Base-by-base conservation (phyloP, 53 echinoderm and acorn worm species). In the Echinometra lucunter region DNA sequence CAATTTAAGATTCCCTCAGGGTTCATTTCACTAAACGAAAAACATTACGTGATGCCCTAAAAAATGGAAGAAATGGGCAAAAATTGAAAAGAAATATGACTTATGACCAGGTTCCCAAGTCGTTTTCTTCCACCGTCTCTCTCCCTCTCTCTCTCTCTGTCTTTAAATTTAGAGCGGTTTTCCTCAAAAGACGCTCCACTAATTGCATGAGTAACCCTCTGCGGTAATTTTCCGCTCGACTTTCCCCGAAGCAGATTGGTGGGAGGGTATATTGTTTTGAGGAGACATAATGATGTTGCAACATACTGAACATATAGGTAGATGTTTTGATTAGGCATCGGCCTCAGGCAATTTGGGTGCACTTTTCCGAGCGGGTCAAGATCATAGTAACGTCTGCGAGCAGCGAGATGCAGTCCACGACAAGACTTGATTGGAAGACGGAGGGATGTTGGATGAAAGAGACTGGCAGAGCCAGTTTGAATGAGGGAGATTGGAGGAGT, bases 141-240 rank as follows among this genome's bases (percentile, higher is more conserved):
- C 28, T 85, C 7, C 16, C 82, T 44, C 82, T 44, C 82, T 44
- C n/a, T 16, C 53, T 49, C 60, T 32, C 16, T 89, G 25, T 15
- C 7, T 89, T 58, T 89, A 37, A 89, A 89, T 18, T 32, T 58
- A 60, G 38, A 38, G 89, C 89, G 89, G 89, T 89, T 89, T 89
- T 57, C 58, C 58, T 89, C 89, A 89, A 89, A 91, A 66, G 91
- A 91, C 67, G 45, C 45, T 67, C 66, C 44, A 40, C 66, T 91
- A 91, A 91, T 91, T 91, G 91, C 91, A 91, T 91, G 91, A 91
- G 91, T 91, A 91, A 91, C 91, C 91, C 66, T 18, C 44, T 11
- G 47, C 30, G 30, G 89, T 91, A 66, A 91, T 91, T 91, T 91
- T 91, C 91, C 91, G 91, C 91, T 60, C 63, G 66, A 91, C 60